phyloP scores from a whole-genome alignment of 2,797 vertebrate genomes.

The Myiothlypis coronata region DNA sequence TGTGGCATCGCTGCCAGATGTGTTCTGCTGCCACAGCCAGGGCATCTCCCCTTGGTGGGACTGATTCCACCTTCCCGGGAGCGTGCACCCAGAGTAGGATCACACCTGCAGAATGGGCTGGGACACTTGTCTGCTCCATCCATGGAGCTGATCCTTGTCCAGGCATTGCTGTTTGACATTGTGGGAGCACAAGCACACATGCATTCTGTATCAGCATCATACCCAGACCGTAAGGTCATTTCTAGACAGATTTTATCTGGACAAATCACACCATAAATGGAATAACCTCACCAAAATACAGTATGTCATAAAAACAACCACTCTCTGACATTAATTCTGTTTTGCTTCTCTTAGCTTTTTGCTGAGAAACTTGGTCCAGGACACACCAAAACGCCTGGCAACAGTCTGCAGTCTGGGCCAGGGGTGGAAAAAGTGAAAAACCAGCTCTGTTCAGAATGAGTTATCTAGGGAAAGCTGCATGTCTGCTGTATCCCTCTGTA shows the following conservation, averaged over 20 bases:
- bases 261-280: background rate
- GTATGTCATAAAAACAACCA: background rate
- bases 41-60: background rate
- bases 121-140: background rate
- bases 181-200: background rate
- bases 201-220: constrained; percentile 20
- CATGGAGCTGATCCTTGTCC: background rate
- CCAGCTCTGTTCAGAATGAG: background rate
- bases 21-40: background rate
- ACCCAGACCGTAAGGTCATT: constrained; percentile 68
- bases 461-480: background rate
- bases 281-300: background rate
- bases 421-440: background rate
- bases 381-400: background rate
- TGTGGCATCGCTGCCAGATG: background rate
- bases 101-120: background rate
- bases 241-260: constrained; percentile 43
- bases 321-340: background rate
- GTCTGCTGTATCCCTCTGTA: background rate
- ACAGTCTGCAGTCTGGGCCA: background rate
- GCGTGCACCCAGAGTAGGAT: fast-evolving
- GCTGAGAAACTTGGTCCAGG: background rate
- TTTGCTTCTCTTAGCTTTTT: constrained; percentile 50
- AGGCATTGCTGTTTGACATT: fast-evolving
- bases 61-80: background rate